Base-by-base conservation (phyloP, 2,113 vertebrate species). In the Malurus elegans region DNA sequence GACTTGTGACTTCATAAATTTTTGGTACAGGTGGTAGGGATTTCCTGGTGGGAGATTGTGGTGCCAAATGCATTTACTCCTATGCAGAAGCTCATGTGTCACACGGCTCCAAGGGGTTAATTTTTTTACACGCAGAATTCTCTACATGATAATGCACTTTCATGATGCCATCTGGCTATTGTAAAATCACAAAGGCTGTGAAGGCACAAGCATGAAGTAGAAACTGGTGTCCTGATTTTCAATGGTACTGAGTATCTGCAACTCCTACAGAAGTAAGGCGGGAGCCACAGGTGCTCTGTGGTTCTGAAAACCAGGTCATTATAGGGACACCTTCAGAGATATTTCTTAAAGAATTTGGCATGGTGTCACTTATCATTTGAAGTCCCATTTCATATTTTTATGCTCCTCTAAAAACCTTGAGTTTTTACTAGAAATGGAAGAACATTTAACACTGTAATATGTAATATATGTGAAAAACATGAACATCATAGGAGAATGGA, bases 61-160 rank as follows among this genome's bases (percentile, higher is more conserved):
- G 83, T 97, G 96, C 91, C 95, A 96, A 86, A 79, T 47, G 40
- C 64, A 86, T 94, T 92, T 90, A 69, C 51, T 94, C 84, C 80
- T 42, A 4, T 32, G 31, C 86, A 90, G 76, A 70, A 90, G 80
- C 67, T 88, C 50, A 28, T 53, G 50, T 96, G 95, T 88, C 96
- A 92, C 75, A 75, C 11, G 54, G 95, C 86, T 96, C 86, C 95
- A 91, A 96, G 96, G 92, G 95, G 96, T 96, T 96, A 97, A 96
- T 95, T 92, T 95, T 85, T 95, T 86, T 91, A 76, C 76, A 87
- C 5, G 0, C 36, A 45, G 79, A 96, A 96, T 92, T 86, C 94
- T 96, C 96, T 91, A 97, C 97, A 97, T 94, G 97, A 96, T 96
- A 97, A 96, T 96, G 96, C 96, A 97, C 96, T 97, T 95, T 51